Evolutionary conservation across 1,140 invertebrate species (phyloP), one percentile per base, ranked within the genome.

Genomic region (Rhizoglyphus robini): DNA sequence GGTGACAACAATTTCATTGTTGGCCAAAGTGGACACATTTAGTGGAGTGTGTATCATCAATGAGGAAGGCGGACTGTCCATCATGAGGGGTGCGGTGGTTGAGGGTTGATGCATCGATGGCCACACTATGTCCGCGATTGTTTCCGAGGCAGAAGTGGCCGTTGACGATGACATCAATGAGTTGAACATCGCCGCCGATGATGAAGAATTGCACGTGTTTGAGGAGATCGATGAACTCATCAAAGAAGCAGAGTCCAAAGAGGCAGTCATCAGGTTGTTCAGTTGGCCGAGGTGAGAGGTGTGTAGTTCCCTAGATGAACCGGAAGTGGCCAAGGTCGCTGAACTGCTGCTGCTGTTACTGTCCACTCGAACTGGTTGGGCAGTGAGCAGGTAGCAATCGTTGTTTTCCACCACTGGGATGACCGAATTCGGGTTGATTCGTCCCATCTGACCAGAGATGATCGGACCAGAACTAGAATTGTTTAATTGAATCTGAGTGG

Each of bases 311-410:
- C 41, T 13, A 20, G 23, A 20, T 51, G 15, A 51, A 51, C 48
- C 23, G 13, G 18, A 23, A 11, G 58, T 29, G 13, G 58, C 29
- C 15, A 29, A 3, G 15, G 58, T 2, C 1, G 58, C 58, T 20
- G 58, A 60, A 20, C 13, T 23, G n/a, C 13, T 4, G 30, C 58
- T 29, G 58, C 13, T 2, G 38, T 15, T 34, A 27, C 3, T 32
- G 27, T 60, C 58, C 58, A 60, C 58, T 3, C 58, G 32, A n/a
- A 60, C 58, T 29, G 58, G 58, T 46, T 60, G 58, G 29, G 58
- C 58, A 11, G 58, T 60, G 29, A 60, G 30, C 15, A 60, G 29
- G 27, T 60, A 60, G 15, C 58, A 60, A 46, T 60, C 58, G 27
- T 32, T 60, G 29, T 30, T 32, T 46, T 60, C 58, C n/a, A 27